Percentiles rank a stretch among this genome's conserved stretches.
phyloP scores from a whole-genome alignment of 64 coral and sea anemone species.

The Acropora tenuis region DNA sequence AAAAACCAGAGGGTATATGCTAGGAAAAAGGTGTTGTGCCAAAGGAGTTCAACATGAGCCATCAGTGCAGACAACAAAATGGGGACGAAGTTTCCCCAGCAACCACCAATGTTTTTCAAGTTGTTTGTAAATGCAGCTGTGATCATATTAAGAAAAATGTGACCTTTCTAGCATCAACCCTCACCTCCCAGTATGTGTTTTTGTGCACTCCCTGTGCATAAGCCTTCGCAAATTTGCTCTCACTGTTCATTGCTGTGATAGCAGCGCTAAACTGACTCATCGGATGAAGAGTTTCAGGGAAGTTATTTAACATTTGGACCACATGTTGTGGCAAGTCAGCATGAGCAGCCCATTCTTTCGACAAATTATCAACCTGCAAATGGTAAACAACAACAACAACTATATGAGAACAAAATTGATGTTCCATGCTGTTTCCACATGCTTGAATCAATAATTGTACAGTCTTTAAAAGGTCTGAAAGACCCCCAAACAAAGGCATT shows the following conservation, averaged over 20 bases:
- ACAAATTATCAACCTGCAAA: slow-evolving; percentile 86
- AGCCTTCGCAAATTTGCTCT: slow-evolving; percentile 94
- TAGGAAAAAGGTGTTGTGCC: too few species aligned
- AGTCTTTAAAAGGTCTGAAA: too few species aligned
- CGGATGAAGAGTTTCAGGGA: slow-evolving; percentile 93
- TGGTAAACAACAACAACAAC: not conserved
- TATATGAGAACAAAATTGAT: not conserved
- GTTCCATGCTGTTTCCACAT: not conserved
- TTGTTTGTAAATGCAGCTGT: too few species aligned
- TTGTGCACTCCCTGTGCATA: slow-evolving; percentile 80
- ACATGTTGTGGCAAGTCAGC: slow-evolving; percentile 98
- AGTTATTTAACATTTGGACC: slow-evolving; percentile 98
- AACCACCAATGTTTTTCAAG: too few species aligned
- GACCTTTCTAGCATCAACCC: not conserved
- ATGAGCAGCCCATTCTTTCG: slow-evolving; percentile 94
- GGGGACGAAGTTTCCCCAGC: too few species aligned
- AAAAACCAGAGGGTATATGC: too few species aligned
- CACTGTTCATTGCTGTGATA: slow-evolving; percentile 97
- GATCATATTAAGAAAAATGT: not conserved
- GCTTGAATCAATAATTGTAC: too few species aligned
- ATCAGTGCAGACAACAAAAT: too few species aligned
- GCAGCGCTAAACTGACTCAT: slow-evolving; percentile 99
- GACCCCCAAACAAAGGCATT: too few species aligned
- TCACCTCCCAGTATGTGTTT: slow-evolving; percentile 87
- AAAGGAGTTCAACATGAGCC: too few species aligned